Evolutionary conservation across 2,888 invertebrate species (phyloP), one percentile per base, ranked within the genome.

Genomic region (Sinohyriopsis cumingii): DNA sequence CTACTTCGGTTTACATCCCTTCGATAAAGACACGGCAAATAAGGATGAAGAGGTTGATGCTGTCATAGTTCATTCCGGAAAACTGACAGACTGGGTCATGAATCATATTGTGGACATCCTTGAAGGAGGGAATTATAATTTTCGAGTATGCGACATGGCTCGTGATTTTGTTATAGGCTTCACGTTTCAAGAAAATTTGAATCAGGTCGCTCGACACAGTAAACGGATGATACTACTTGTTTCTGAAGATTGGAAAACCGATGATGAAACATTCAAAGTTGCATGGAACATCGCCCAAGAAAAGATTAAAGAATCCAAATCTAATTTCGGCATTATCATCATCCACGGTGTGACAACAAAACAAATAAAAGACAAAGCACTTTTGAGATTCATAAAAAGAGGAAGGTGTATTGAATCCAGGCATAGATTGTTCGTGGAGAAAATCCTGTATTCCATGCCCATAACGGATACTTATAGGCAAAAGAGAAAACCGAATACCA

Each of bases 1-100:
- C 3, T 82, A 82, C 60, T 77, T 79, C 55, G 80, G 80, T 7
- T 57, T 80, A 25, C 80, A 78, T 73, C 82, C 82, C 12, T 82
- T 80, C 61, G 82, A 82, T 65, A 73, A 71, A 59, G 79, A 80
- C 54, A 71, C 73, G 20, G 72, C 71, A 15, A 67, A 71, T 9
- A 59, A 63, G 1, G 54, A 69, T 20, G 82, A 82, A 63, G 65
- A 69, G 15, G 71, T 80, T 33, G 80, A 80, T 60, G 73, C 75
- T 59, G 72, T 78, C 1, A 65, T 82, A 54, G 73, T 79, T 19
- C 80, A 80, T 67, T 72, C 74, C 1, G 71, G 72, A 6, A 59
- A 59, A 1, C 45, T 72, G n/a, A 78, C 75, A 0, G 72, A 74
- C n/a, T 79, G 77, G 79, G 79, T 78, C 3, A 67, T 76, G 68